Evolutionary conservation across 2,797 vertebrate species (phyloP), one percentile per base, ranked within the genome.

Genomic region (Dromococcyx pavoninus): DNA sequence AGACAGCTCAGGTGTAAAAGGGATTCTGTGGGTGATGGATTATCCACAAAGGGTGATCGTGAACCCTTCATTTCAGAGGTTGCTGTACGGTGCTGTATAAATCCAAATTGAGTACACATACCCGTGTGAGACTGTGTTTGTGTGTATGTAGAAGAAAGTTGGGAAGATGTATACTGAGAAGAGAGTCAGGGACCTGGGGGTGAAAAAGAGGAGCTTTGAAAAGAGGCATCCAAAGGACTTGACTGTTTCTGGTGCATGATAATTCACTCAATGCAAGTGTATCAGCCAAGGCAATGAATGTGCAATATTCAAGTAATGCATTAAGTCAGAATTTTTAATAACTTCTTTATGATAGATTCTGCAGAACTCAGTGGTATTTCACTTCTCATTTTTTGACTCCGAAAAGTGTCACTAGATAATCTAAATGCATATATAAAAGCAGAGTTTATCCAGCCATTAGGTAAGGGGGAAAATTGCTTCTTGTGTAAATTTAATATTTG

Each of bases 161-260:
- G 39, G 27, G 28, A 66, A 48, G 37, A 1, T 25, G 2, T 2
- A 21, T 70, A 8, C 25, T 25, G 39, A 28, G 41, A 86, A 35
- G 39, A 50, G 28, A 44, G 9, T 44, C 46, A 27, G 30, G 66
- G 10, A 24, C 12, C 23, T 17, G 5, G 1, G 1, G 5, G 23
- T 53, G 4, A 57, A 60, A 78, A 77, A 25, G 10, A 79, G 28
- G 12, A 5, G 82, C 14, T 91, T 83, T 46, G 57, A 74, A 69
- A 75, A 13, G 14, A 27, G 17, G 4, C 11, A 2, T 60, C 28
- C 2, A 1, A 74, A 83, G 32, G 37, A 53, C 33, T 57, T 33
- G 0, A 3, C 9, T 46, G 25, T 80, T 89, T 74, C 19, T 53
- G 57, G 5, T 1, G 4, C 33, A 0, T 28, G 9, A 11, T 39